Evolutionary conservation across 1,140 invertebrate genomes (phyloP).

Genomic region (Drosophila varians): DNA sequence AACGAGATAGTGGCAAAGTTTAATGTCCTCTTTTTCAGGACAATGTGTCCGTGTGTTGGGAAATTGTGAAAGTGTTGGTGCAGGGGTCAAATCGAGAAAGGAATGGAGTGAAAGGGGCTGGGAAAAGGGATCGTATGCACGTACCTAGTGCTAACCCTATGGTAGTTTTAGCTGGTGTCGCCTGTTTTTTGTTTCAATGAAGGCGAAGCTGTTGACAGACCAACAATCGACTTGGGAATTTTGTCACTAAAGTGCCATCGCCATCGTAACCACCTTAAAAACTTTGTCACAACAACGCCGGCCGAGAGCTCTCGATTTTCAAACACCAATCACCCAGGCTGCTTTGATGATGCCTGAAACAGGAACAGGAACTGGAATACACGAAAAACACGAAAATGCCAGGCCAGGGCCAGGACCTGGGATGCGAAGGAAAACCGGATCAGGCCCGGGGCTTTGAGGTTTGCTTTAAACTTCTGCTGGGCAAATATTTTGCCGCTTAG

Average conservation of each 20-base stretch:
- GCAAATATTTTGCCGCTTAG: conserved; percentile 80
- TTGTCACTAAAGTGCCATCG: conserved; percentile 78
- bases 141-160: conserved; percentile 34
- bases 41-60: conserved; percentile 43
- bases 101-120: neutral
- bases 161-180: conserved; percentile 43
- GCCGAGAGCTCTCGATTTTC: conserved; percentile 62
- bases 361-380: conserved; percentile 8
- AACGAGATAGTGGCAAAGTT: conserved; percentile 75
- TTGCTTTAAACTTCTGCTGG: conserved; percentile 50
- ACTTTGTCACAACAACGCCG: conserved; percentile 59
- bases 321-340: conserved; percentile 63
- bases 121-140: conserved; percentile 41
- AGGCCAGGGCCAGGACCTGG: neutral
- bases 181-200: conserved; percentile 76
- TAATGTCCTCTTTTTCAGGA: conserved; percentile 49
- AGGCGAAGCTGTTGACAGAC: conserved; percentile 76
- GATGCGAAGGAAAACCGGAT: conserved; percentile 18
- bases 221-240: conserved; percentile 82
- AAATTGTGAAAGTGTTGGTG: conserved; percentile 13
- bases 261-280: conserved; percentile 56
- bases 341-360: conserved; percentile 60
- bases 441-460: conserved; percentile 32
- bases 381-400: neutral
- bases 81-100: neutral